A percentile compares a stretch with the other conserved stretches of the same genome.
Conservation (phyloP, 2,113 vertebrate species). For the Oostethus manadensis region DNA sequence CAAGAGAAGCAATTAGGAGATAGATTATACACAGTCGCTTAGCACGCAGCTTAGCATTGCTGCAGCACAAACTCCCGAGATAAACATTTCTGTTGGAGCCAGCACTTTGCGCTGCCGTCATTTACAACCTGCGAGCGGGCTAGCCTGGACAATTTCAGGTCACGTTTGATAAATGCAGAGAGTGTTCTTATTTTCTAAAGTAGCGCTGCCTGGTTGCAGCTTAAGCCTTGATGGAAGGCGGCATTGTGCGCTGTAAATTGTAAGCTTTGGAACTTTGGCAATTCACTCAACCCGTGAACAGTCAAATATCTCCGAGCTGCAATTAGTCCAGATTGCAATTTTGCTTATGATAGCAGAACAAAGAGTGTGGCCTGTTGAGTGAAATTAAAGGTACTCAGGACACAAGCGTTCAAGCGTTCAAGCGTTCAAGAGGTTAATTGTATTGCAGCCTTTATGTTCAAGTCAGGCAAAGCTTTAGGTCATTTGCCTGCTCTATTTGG, state of each 20-base stretch:
- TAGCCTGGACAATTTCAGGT: conserved; percentile 56
- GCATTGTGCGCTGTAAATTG: conserved; percentile 29
- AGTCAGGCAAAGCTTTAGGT: too few relatives aligned
- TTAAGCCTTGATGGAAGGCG: conserved; percentile 23
- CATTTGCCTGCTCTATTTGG: not conserved
- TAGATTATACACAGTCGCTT: conserved; percentile 26
- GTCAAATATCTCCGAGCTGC: conserved; percentile 38
- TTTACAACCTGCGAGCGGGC: conserved; percentile 28
- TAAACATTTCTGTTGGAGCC: conserved; percentile 1
- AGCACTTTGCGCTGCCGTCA: not conserved
- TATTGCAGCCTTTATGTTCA: too few relatives aligned
- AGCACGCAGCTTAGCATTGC: not conserved
- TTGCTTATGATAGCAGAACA: conserved; percentile 24
- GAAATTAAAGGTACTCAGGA: not conserved
- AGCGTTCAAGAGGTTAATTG: too few relatives aligned
- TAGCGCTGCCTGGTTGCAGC: conserved; percentile 30
- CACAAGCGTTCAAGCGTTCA: too few relatives aligned
- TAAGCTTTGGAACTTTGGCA: conserved; percentile 33
- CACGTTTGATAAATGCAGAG: conserved; percentile 57
- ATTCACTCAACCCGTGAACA: conserved; percentile 34
- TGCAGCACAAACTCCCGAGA: conserved; percentile 2
- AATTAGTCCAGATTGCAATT: conserved; percentile 29
- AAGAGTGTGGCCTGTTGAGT: not conserved
- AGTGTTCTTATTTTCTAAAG: conserved; percentile 39
- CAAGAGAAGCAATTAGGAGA: conserved; percentile 35